phyloP scores from a whole-genome alignment of 2,888 invertebrate genomes.

The Drosophila recens region DNA sequence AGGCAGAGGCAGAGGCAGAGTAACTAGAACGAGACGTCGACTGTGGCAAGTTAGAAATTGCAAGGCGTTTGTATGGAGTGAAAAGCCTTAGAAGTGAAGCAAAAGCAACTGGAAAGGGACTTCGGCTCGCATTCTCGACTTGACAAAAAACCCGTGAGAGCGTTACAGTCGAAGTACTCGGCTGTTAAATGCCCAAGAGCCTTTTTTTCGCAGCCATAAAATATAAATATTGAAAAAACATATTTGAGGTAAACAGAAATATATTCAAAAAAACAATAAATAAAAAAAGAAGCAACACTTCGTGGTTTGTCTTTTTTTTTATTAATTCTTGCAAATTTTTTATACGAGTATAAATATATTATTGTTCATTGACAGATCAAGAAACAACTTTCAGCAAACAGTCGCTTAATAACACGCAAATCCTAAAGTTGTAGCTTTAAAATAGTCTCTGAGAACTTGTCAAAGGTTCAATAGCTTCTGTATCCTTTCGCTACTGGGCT shows the following conservation, averaged over 20 bases:
- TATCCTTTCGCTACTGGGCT: background rate
- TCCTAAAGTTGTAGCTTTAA: no score
- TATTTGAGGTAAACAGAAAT: background rate
- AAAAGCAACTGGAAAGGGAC: constrained; percentile 27
- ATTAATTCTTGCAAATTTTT: no score
- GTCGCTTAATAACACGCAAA: no score
- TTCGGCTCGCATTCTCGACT: constrained; percentile 27
- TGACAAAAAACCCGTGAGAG: constrained; percentile 9
- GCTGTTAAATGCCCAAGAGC: background rate
- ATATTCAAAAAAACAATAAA: background rate
- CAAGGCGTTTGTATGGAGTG: constrained; percentile 65
- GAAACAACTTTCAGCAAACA: no score
- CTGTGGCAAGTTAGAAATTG: constrained; percentile 58
- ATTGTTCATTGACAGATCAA: no score
- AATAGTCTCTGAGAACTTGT: no score
- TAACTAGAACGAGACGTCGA: constrained; percentile 15
- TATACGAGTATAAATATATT: no score
- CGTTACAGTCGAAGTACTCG: background rate
- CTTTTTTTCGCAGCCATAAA: no score
- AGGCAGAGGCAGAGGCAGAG: constrained; percentile 13
- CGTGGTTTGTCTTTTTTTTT: no score
- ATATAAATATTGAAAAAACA: background rate
- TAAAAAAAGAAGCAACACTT: no score
- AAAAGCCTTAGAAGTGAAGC: constrained; percentile 43
- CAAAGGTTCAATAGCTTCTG: background rate